Percentiles rank a stretch among this genome's conserved stretches.
Evolutionary conservation across 2,888 invertebrate genomes (phyloP).

Genomic region (Acleris laterana): DNA sequence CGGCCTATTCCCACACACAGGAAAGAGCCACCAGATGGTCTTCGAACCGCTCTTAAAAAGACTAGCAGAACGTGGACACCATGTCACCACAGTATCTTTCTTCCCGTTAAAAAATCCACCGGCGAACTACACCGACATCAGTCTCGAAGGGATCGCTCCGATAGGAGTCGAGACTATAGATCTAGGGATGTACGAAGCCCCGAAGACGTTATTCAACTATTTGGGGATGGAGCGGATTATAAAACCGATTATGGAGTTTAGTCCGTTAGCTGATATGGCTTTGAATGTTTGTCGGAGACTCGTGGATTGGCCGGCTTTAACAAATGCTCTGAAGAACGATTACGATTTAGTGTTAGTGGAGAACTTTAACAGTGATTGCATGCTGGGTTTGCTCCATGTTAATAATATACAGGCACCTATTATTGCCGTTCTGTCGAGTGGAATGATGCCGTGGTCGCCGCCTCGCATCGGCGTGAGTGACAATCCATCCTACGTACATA

Average conservation of each 20-base stretch:
- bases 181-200: conserved; percentile 56
- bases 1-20: conserved; percentile 84
- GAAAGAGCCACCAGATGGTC: conserved; percentile 86
- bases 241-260: conserved; percentile 57
- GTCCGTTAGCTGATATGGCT: conserved; percentile 62
- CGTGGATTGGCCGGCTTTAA: conserved; percentile 65
- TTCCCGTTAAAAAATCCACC: conserved; percentile 80
- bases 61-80: conserved; percentile 84
- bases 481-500: conserved; percentile 82
- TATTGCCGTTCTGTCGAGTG: conserved; percentile 82
- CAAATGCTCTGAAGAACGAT: conserved; percentile 64
- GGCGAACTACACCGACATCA: conserved; percentile 72
- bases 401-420: conserved; percentile 81
- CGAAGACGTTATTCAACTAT: conserved; percentile 48
- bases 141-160: conserved; percentile 68
- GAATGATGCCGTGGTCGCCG: conserved; percentile 83
- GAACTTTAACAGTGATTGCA: conserved; percentile 87
- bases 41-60: conserved; percentile 82
- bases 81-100: conserved; percentile 85
- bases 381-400: conserved; percentile 84
- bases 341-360: conserved; percentile 87
- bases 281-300: conserved; percentile 66
- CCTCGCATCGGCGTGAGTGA: conserved; percentile 73
- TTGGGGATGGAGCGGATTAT: conserved; percentile 58
- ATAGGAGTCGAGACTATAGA: conserved; percentile 66